Conservation (phyloP, 2,888 invertebrate species). For the Tetrapedia diversipes region DNA sequence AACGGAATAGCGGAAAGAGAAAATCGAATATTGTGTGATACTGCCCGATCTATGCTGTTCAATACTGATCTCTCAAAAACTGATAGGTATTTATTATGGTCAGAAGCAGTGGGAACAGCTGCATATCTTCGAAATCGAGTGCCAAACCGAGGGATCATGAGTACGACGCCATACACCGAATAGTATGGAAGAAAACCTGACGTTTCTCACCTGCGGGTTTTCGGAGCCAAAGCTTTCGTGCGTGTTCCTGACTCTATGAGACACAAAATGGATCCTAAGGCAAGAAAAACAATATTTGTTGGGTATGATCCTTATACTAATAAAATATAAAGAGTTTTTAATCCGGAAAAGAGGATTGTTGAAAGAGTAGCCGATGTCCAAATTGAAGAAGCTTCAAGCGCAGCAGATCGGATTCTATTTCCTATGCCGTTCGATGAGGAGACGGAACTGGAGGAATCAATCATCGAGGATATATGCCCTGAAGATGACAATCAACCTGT, state of each 20-base stretch:
- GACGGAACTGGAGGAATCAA: no score
- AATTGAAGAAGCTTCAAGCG: neutral
- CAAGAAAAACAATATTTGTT: constrained; percentile 16
- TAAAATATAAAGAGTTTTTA: constrained; percentile 21
- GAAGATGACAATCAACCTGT: no score
- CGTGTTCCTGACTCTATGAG: constrained; percentile 18
- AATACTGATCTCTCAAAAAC: constrained; percentile 62
- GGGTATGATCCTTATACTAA: constrained; percentile 22
- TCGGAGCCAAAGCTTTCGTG: constrained; percentile 38
- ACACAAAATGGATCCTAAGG: constrained; percentile 29
- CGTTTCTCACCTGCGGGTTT: constrained; percentile 19
- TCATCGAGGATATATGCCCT: no score
- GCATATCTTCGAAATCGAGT: constrained; percentile 42
- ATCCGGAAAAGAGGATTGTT: constrained; percentile 2
- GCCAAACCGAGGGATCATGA: constrained; percentile 33
- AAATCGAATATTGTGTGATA: constrained; percentile 68
- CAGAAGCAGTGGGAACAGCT: constrained; percentile 33
- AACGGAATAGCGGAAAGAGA: constrained; percentile 75
- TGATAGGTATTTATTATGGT: constrained; percentile 37
- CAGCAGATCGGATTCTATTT: constrained; percentile 9
- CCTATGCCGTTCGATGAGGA: constrained; percentile 4
- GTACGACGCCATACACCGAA: constrained; percentile 66
- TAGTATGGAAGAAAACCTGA: constrained; percentile 22
- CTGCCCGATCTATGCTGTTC: constrained; percentile 67
- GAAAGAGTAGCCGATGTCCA: constrained; percentile 20